Evolutionary conservation across 1,140 invertebrate genomes (phyloP).

Genomic region (Drosophila bocki): DNA sequence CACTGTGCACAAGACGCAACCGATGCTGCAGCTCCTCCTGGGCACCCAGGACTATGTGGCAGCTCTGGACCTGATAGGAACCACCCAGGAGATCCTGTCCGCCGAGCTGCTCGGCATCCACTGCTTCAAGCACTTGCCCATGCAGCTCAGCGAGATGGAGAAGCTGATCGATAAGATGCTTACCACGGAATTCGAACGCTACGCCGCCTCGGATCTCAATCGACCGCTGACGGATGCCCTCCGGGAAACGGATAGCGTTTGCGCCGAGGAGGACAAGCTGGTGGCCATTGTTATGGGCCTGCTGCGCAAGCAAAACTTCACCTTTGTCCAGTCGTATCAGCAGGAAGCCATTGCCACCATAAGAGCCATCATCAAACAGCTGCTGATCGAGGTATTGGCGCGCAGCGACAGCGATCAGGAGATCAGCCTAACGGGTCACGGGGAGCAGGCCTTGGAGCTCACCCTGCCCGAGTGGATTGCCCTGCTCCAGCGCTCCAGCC

Average conservation of each 20-base stretch:
- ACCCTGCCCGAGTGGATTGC: constrained; percentile 92
- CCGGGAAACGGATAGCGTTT: constrained; percentile 87
- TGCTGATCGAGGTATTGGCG: constrained; percentile 92
- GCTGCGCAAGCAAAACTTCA: constrained; percentile 93
- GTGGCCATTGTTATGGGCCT: constrained; percentile 95
- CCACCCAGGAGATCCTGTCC: constrained; percentile 96
- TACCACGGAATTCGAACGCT: constrained; percentile 96
- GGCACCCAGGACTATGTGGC: constrained; percentile 99
- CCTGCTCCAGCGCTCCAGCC: constrained; percentile 91
- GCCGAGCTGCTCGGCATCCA: constrained; percentile 96
- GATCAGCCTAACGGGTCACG: constrained; percentile 88
- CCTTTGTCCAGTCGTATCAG: constrained; percentile 95
- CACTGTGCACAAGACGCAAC: constrained; percentile 98
- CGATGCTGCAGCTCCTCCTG: constrained; percentile 97
- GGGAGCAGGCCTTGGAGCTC: constrained; percentile 89
- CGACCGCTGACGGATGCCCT: constrained; percentile 88
- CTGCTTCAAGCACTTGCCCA: constrained; percentile 97
- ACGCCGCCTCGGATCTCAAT: constrained; percentile 96
- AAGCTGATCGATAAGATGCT: constrained; percentile 98
- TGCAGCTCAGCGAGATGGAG: constrained; percentile 98
- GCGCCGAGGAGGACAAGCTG: constrained; percentile 93
- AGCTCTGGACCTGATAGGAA: constrained; percentile 96
- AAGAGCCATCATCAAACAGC: constrained; percentile 95
- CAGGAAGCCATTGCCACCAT: constrained; percentile 95
- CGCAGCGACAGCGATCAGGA: constrained; percentile 86